A percentile compares a stretch with the other conserved stretches of the same genome.
These are phyloP conservation scores for Eueides isabella DNA, from an alignment of 1,140 invertebrate species.

Conservation along the genomic window DNA sequence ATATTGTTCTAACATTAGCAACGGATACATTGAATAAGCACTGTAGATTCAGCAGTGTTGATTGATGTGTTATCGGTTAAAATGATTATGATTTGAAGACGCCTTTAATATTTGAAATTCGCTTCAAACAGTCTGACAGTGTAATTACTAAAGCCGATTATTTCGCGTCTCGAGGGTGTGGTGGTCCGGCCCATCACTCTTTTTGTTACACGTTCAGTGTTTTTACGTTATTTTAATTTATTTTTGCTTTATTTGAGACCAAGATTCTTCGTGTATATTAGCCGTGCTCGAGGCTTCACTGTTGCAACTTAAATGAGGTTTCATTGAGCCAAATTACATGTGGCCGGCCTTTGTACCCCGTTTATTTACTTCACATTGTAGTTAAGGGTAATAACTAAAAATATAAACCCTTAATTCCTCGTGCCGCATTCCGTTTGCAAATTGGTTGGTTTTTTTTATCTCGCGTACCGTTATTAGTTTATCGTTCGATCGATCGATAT, in stretches of 20 bases:
- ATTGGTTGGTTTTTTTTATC: conserved; percentile 46
- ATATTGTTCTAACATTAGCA: neutral
- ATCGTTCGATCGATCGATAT: conserved; percentile 33
- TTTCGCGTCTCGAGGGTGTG: conserved; percentile 63
- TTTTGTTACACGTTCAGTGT: conserved; percentile 69
- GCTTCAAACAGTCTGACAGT: conserved; percentile 66
- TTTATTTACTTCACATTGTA: conserved; percentile 80
- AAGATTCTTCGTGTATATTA: conserved; percentile 64
- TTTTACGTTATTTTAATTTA: conserved; percentile 74
- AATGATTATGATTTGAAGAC: conserved; percentile 44
- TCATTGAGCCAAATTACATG: conserved; percentile 76
- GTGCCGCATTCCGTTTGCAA: conserved; percentile 57
- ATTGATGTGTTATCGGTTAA: conserved; percentile 37
- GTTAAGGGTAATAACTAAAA: conserved; percentile 78
- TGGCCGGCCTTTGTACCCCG: conserved; percentile 64
- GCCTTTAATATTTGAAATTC: conserved; percentile 53
- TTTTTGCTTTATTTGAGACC: conserved; percentile 71
- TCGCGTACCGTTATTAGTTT: conserved; percentile 35
- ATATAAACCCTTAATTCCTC: conserved; percentile 65
- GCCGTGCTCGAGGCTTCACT: conserved; percentile 57
- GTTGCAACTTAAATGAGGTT: conserved; percentile 74
- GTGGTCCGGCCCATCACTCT: conserved; percentile 65
- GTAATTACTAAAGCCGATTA: conserved; percentile 69
- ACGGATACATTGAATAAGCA: neutral
- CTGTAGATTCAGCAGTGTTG: conserved; percentile 20